Evolutionary conservation across 2,888 invertebrate genomes (phyloP).

Genomic region (Julus scanicus): DNA sequence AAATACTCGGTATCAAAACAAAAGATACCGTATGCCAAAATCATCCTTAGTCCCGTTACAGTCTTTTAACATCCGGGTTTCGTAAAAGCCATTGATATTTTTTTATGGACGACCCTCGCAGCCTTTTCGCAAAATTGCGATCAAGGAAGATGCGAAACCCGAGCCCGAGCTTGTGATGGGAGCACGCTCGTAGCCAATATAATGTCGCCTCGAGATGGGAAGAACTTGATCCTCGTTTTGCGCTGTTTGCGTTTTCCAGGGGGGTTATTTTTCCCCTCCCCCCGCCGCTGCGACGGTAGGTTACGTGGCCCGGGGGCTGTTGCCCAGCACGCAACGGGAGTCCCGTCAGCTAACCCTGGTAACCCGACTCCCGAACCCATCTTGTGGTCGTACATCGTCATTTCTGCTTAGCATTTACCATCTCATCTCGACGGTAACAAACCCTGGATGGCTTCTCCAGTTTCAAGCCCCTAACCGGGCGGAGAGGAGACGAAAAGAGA

Average conservation of each 20-base stretch:
- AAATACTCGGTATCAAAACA: too few species aligned
- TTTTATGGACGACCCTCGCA: background rate
- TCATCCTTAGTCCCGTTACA: too few species aligned
- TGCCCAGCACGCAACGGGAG: conserved; percentile 14
- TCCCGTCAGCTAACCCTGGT: conserved; percentile 22
- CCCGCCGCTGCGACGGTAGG: conserved; percentile 1
- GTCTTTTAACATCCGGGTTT: background rate
- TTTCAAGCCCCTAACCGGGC: conserved; percentile 15
- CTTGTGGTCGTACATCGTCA: conserved; percentile 51
- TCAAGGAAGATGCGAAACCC: background rate
- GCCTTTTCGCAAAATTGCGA: background rate
- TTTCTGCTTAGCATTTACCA: conserved; percentile 48
- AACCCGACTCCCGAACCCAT: conserved; percentile 49
- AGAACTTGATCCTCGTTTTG: conserved; percentile 45
- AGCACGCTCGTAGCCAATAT: conserved; percentile 12
- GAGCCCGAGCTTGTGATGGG: background rate
- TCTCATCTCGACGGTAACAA: conserved; percentile 48
- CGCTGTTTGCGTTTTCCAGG: conserved; percentile 2
- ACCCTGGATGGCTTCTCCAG: conserved; percentile 35
- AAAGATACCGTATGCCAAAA: background rate
- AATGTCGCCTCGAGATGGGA: conserved; percentile 47
- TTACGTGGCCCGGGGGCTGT: conserved; percentile 42
- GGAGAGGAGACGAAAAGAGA: background rate
- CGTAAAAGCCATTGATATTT: background rate
- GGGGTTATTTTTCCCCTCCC: background rate